Evolutionary conservation across 2,888 invertebrate genomes (phyloP).

Genomic region (Pollenia griseotomentosa): DNA sequence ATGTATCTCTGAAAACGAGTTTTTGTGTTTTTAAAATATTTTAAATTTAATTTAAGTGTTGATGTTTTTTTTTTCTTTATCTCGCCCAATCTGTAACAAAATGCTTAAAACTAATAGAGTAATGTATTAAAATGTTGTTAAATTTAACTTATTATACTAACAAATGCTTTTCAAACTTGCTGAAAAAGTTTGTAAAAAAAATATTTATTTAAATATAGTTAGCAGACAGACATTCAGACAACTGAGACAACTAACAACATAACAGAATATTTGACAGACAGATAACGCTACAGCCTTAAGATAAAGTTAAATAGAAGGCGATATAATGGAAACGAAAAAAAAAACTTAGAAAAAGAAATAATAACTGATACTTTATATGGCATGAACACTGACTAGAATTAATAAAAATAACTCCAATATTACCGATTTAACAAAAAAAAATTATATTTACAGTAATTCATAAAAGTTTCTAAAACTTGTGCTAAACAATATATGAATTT

Average conservation of each 20-base stretch:
- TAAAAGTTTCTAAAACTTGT: neutral
- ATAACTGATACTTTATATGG: conserved; percentile 50
- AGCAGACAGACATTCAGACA: conserved; percentile 48
- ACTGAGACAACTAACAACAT: conserved; percentile 57
- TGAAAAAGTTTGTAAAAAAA: neutral
- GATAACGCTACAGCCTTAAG: conserved; percentile 50
- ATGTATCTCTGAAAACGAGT: no score
- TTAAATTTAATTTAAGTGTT: conserved; percentile 22
- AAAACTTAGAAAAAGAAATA: neutral
- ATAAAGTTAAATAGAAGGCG: conserved; percentile 47
- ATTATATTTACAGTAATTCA: neutral
- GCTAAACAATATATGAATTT: no score
- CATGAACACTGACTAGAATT: conserved; percentile 47
- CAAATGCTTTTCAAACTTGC: conserved; percentile 32
- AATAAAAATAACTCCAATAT: conserved; percentile 12
- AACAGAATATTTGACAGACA: conserved; percentile 41
- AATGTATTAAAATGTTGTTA: conserved; percentile 28
- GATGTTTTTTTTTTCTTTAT: conserved; percentile 1
- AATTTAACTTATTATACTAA: conserved; percentile 41
- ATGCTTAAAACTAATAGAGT: neutral
- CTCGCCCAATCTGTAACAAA: conserved; percentile 15
- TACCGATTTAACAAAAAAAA: neutral
- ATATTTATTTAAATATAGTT: neutral
- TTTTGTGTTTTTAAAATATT: neutral
- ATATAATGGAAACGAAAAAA: neutral